phyloP scores from a whole-genome alignment of 2,797 vertebrate species.

The Malacoctenus gilli region DNA sequence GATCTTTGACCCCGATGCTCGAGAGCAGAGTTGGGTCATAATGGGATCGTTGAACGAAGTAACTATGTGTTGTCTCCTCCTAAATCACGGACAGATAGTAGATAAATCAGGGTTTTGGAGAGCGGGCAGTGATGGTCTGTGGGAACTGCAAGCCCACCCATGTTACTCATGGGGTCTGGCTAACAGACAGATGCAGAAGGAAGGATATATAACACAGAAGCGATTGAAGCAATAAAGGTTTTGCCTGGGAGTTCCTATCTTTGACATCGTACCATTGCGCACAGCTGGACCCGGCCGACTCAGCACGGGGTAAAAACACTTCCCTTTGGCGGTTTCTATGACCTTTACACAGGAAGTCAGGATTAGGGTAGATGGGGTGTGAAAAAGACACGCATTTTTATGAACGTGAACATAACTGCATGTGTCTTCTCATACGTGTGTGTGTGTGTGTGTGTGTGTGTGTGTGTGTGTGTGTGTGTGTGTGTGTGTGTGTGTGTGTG shows the following conservation, averaged over 20 bases:
- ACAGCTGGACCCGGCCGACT: conserved; percentile 34
- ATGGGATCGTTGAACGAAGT: too few relatives aligned
- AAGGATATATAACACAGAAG: conserved; percentile 27
- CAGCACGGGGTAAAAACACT: conserved; percentile 46
- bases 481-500: conserved; percentile 6
- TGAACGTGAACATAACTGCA: conserved; percentile 46
- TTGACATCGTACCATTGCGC: conserved; percentile 21
- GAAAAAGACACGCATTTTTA: conserved; percentile 68
- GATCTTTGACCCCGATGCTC: too few relatives aligned
- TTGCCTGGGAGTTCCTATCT: conserved; percentile 10
- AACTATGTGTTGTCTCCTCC: too few relatives aligned
- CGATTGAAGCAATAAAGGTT: conserved; percentile 26
- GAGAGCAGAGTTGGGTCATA: too few relatives aligned
- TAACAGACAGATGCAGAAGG: conserved; percentile 20
- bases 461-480: conserved; percentile 8
- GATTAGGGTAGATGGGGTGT: conserved; percentile 72
- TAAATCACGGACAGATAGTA: too few relatives aligned
- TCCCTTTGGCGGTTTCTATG: conserved; percentile 51
- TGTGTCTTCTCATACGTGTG: conserved; percentile 28
- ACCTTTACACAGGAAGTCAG: conserved; percentile 72
- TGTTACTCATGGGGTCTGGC: too few relatives aligned
- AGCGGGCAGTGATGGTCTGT: too few relatives aligned
- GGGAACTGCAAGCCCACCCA: too few relatives aligned
- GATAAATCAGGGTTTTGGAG: too few relatives aligned
- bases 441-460: conserved; percentile 22